Percentiles rank a stretch among this genome's conserved stretches.
Conservation (phyloP, 2,113 vertebrate genomes). For the Neodon shergylaensis region DNA sequence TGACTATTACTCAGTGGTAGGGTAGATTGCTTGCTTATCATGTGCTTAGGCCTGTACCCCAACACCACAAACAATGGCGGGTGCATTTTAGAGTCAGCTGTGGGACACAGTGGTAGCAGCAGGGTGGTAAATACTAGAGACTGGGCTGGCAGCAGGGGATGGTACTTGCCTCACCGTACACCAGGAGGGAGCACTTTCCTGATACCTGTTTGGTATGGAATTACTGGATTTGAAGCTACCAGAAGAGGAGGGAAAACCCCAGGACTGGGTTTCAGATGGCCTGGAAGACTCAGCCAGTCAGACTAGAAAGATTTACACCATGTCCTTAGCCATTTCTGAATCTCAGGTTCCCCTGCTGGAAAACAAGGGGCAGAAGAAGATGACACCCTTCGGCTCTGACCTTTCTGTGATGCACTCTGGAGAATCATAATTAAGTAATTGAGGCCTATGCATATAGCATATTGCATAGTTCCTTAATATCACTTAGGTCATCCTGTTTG, state of each 20-base stretch:
- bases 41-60: background rate
- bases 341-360: constrained; percentile 35
- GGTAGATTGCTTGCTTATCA: background rate
- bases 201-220: background rate
- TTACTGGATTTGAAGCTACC: constrained; percentile 11
- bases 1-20: background rate
- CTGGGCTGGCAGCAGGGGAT: constrained; percentile 1
- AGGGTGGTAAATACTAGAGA: background rate
- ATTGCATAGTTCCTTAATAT: constrained; percentile 64
- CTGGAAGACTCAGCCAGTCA: background rate
- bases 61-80: background rate
- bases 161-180: background rate
- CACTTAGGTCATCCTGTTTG: constrained; percentile 70
- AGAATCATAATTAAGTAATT: constrained; percentile 70
- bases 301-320: constrained; percentile 20
- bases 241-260: background rate
- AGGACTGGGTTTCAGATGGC: constrained; percentile 30
- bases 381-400: constrained; percentile 61
- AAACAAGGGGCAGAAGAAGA: constrained; percentile 64
- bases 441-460: constrained; percentile 54
- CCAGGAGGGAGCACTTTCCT: background rate
- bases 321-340: background rate
- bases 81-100: constrained; percentile 14
- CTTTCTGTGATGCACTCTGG: constrained; percentile 36
- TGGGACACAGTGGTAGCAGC: background rate